phyloP scores from a whole-genome alignment of 1,140 invertebrate species.

The Goniozus legneri region DNA sequence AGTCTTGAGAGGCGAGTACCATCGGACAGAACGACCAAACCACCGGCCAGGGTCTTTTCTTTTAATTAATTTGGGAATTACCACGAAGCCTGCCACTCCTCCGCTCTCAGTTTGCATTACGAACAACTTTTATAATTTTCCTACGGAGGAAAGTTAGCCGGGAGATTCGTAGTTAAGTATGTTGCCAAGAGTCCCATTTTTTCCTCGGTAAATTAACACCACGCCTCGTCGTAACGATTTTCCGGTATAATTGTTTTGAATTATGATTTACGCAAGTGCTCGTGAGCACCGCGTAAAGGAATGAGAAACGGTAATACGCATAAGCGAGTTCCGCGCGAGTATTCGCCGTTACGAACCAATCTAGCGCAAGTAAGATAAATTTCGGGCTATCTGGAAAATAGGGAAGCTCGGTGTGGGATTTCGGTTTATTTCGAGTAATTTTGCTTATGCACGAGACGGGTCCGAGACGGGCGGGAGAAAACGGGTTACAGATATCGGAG shows the following conservation, averaged over 20 bases:
- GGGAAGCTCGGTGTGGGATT: too few relatives aligned
- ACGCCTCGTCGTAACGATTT: not conserved
- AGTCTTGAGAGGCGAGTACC: conserved; percentile 6
- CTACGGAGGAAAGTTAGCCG: conserved; percentile 28
- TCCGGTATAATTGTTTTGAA: conserved; percentile 2
- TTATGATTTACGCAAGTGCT: conserved; percentile 8
- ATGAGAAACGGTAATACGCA: too few relatives aligned
- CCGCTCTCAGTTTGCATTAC: conserved; percentile 17
- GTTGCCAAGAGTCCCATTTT: too few relatives aligned
- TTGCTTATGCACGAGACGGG: too few relatives aligned
- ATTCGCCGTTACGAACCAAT: too few relatives aligned
- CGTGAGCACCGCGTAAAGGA: not conserved
- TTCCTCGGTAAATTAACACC: conserved; percentile 11
- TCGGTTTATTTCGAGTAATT: too few relatives aligned
- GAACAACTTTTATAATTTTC: conserved; percentile 39
- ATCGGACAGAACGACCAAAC: too few relatives aligned
- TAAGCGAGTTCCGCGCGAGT: too few relatives aligned
- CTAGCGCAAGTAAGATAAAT: too few relatives aligned
- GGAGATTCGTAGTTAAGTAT: conserved; percentile 29
- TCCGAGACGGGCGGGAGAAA: too few relatives aligned
- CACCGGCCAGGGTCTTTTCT: conserved; percentile 20
- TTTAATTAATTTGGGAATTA: conserved; percentile 37
- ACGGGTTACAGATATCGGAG: not conserved
- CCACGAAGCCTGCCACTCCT: conserved; percentile 7
- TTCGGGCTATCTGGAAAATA: too few relatives aligned